A percentile compares a stretch with the other conserved stretches of the same genome.
Conservation (phyloP, 2,888 invertebrate species). For the Nipponacmea schrenckii region DNA sequence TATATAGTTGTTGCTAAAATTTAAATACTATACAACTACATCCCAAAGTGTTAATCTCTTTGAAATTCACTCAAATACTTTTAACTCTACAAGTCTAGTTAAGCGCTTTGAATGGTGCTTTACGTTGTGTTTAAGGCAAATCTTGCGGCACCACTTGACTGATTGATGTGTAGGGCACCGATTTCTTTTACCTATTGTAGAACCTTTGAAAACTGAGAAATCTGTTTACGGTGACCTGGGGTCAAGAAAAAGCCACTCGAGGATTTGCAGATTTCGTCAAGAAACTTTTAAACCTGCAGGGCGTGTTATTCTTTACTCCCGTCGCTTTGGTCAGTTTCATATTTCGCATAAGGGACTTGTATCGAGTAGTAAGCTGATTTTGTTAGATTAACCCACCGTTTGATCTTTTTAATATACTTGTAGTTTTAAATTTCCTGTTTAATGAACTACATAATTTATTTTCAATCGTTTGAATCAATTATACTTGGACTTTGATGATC, state of each 20-base stretch:
- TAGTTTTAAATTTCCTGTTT: conserved; percentile 1
- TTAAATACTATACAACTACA: too few species aligned
- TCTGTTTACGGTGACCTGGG: conserved; percentile 7
- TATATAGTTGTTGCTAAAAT: too few species aligned
- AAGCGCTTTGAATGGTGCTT: too few species aligned
- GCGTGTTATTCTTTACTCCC: conserved; percentile 6
- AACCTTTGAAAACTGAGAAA: not conserved
- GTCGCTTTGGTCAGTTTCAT: conserved; percentile 5
- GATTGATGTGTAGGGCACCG: not conserved
- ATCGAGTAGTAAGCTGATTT: conserved; percentile 7
- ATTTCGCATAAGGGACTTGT: conserved; percentile 7
- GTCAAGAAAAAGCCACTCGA: conserved; percentile 4
- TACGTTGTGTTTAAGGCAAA: too few species aligned
- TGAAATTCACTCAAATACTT: too few species aligned
- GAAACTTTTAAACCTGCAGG: conserved; percentile 7
- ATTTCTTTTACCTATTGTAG: conserved; percentile 6
- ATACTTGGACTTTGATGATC: not conserved
- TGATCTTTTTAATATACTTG: not conserved
- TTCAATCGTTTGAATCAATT: not conserved
- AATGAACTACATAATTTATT: conserved; percentile 5
- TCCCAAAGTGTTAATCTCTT: too few species aligned
- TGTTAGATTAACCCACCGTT: not conserved
- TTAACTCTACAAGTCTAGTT: too few species aligned
- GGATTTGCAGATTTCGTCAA: not conserved
- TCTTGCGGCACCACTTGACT: not conserved